Conservation (phyloP, 2,888 invertebrate species). For the Macropis europaea region DNA sequence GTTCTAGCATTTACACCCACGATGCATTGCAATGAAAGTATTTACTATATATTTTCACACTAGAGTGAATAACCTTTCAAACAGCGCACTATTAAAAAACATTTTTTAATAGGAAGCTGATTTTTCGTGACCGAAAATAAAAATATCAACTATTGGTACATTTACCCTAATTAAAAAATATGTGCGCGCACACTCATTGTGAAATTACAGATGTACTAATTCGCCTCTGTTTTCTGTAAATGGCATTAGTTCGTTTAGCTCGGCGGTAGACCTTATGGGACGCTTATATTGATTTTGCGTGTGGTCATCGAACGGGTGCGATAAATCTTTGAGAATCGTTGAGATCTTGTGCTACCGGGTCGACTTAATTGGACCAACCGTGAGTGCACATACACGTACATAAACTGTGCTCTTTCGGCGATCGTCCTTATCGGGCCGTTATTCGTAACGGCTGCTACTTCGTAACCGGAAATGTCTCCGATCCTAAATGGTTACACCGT, state of each 20-base stretch:
- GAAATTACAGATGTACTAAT: too few species aligned
- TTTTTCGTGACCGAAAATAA: too few species aligned
- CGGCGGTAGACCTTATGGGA: conserved; percentile 1
- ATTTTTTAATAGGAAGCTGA: too few species aligned
- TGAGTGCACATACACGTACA: conserved; percentile 26
- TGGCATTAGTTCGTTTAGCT: background rate
- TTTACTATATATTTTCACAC: too few species aligned
- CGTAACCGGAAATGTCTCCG: conserved; percentile 66
- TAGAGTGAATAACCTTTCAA: too few species aligned
- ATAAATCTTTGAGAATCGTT: conserved; percentile 55
- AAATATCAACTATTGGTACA: too few species aligned
- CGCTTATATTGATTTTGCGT: conserved; percentile 47
- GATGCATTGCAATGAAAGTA: too few species aligned
- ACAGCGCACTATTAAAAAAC: too few species aligned
- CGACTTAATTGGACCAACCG: conserved; percentile 70
- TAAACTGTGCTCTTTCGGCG: conserved; percentile 52
- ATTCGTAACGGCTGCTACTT: conserved; percentile 68
- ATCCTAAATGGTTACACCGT: conserved; percentile 59
- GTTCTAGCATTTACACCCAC: too few species aligned
- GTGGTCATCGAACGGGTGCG: conserved; percentile 41
- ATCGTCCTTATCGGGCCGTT: conserved; percentile 71
- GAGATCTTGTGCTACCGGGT: conserved; percentile 60
- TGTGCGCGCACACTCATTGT: too few species aligned
- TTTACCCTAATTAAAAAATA: too few species aligned
- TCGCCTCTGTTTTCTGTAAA: background rate